Evolutionary conservation across 2,888 invertebrate species (phyloP).

Genomic region (Dendrolimus houi): DNA sequence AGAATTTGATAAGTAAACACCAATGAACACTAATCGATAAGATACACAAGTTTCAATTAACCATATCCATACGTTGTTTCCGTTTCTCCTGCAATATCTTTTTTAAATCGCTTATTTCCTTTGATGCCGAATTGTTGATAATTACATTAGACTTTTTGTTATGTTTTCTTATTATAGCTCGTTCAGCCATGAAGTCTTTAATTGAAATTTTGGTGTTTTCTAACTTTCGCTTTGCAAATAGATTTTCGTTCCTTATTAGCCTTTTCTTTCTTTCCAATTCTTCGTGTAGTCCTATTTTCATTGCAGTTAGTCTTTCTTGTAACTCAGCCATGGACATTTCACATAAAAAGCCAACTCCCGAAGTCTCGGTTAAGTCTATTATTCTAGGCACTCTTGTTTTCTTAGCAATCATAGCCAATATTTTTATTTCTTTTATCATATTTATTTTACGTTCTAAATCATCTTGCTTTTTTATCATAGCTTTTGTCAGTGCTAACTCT

Average conservation of each 20-base stretch:
- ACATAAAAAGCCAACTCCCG: conserved; percentile 75
- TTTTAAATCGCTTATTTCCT: conserved; percentile 64
- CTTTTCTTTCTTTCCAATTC: conserved; percentile 68
- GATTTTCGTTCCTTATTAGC: conserved; percentile 56
- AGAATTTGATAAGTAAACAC: no score
- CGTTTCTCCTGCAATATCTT: conserved; percentile 66
- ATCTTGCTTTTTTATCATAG: conserved; percentile 60
- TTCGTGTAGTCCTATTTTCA: conserved; percentile 69
- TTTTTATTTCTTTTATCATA: conserved; percentile 71
- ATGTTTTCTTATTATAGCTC: conserved; percentile 32
- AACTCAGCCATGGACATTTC: conserved; percentile 81
- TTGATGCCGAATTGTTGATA: conserved; percentile 25
- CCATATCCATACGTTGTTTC: conserved; percentile 38
- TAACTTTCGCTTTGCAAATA: conserved; percentile 58
- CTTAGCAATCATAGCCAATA: conserved; percentile 61
- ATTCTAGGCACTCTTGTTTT: conserved; percentile 69
- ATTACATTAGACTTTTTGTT: conserved; percentile 31
- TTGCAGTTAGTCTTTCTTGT: conserved; percentile 66
- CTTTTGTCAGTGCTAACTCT: conserved; percentile 39
- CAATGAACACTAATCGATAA: no score
- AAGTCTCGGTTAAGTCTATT: conserved; percentile 76
- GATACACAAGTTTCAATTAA: conserved; percentile 10
- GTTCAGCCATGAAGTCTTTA: conserved; percentile 45
- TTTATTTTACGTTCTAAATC: conserved; percentile 64
- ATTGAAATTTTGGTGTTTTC: conserved; percentile 62